Evolutionary conservation across 2,888 invertebrate genomes (phyloP).

Genomic region (Drosophila aldrichi): DNA sequence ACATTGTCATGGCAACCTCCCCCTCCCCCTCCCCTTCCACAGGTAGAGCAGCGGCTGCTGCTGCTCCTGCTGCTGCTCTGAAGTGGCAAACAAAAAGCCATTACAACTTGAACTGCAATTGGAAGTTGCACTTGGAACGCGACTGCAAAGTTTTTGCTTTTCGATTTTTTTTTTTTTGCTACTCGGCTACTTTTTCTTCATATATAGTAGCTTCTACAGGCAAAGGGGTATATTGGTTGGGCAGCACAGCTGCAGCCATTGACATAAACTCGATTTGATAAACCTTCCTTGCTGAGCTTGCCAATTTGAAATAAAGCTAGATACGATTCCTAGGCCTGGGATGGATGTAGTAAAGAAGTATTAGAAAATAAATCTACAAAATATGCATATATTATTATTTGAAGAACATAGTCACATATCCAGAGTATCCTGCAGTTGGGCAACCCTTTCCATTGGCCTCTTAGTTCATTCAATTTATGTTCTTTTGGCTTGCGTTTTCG

Average conservation of each 20-base stretch:
- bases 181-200: neutral
- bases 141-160: constrained; percentile 45
- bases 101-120: constrained; percentile 58
- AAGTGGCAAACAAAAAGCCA: constrained; percentile 62
- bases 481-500: constrained; percentile 27
- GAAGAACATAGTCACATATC: no score
- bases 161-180: neutral
- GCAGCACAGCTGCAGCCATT: neutral
- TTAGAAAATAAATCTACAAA: no score
- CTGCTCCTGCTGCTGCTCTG: neutral
- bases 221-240: neutral
- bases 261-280: neutral
- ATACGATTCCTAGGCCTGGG: neutral
- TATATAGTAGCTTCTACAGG: neutral
- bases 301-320: neutral
- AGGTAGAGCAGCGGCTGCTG: neutral
- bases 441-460: neutral
- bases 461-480: neutral
- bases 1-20: constrained; percentile 63
- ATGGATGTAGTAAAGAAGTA: neutral
- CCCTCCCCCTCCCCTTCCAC: no score
- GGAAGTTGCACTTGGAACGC: constrained; percentile 33
- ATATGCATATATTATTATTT: no score
- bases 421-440: neutral
- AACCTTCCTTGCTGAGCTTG: neutral